A percentile compares a stretch with the other conserved stretches of the same genome.
These are phyloP conservation scores for Esperia sulphurella DNA, from an alignment of 2,888 invertebrate species.

Conservation along the genomic window DNA sequence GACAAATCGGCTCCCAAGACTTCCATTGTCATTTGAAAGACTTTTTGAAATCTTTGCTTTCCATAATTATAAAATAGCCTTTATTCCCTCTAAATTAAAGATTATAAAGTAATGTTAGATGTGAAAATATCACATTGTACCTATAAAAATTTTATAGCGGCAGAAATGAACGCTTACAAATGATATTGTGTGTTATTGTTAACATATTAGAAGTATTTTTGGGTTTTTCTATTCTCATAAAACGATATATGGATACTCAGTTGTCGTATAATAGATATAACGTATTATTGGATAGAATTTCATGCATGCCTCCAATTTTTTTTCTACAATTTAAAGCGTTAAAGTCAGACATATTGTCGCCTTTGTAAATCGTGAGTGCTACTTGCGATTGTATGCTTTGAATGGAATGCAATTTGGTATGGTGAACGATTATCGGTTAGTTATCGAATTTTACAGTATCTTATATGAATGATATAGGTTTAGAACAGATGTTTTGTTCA, in stretches of 20 bases:
- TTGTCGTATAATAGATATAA: slow-evolving; percentile 60
- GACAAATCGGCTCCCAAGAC: slow-evolving; percentile 57
- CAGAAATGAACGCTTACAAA: neutral
- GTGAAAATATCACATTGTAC: too few species aligned
- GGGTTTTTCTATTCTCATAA: slow-evolving; percentile 17
- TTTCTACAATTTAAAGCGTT: slow-evolving; percentile 17
- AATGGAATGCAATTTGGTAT: slow-evolving; percentile 55
- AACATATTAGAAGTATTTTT: slow-evolving; percentile 26
- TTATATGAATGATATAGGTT: neutral
- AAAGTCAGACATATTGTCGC: slow-evolving; percentile 56
- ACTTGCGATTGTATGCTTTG: slow-evolving; percentile 44
- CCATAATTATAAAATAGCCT: neutral
- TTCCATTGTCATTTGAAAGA: slow-evolving; percentile 14
- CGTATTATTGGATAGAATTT: slow-evolving; percentile 56
- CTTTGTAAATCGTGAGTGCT: slow-evolving; percentile 40
- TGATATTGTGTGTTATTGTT: neutral
- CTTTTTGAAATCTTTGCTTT: neutral
- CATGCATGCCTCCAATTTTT: slow-evolving; percentile 60
- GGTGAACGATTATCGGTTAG: slow-evolving; percentile 54
- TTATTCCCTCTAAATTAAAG: neutral
- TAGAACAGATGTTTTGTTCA: neutral
- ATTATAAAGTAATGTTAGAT: neutral
- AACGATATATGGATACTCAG: slow-evolving; percentile 36
- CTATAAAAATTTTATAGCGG: neutral
- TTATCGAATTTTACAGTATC: slow-evolving; percentile 7